Conservation (phyloP, 35 echinoderm and acorn worm species). For the Ophioderma brevispina region DNA sequence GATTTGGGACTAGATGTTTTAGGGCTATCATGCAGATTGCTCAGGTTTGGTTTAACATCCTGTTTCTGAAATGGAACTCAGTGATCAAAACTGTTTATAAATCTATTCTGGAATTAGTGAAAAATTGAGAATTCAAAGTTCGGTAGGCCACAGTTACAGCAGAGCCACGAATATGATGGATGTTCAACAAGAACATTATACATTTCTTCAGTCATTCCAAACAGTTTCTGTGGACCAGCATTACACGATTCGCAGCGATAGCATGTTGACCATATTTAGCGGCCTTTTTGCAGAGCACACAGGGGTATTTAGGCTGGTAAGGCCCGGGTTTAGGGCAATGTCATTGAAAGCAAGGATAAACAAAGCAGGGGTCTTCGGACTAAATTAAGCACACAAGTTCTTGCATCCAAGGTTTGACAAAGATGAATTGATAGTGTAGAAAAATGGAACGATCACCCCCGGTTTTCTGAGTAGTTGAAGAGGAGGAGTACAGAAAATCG, state of each 20-base stretch:
- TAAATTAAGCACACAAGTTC: background rate
- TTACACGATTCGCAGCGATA: constrained; percentile 28
- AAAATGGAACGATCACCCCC: constrained; percentile 54
- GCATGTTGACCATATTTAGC: constrained; percentile 50
- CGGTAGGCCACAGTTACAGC: constrained; percentile 41
- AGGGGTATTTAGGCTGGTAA: constrained; percentile 26
- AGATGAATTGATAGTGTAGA: background rate
- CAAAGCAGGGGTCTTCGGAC: constrained; percentile 7
- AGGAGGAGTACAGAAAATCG: background rate
- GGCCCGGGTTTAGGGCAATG: constrained; percentile 39
- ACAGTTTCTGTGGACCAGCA: constrained; percentile 23
- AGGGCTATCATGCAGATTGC: background rate
- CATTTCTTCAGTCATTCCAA: constrained; percentile 19
- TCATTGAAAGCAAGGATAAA: constrained; percentile 33
- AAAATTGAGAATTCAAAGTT: constrained; percentile 52
- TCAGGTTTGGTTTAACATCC: background rate
- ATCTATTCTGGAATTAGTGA: background rate
- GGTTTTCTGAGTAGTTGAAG: background rate
- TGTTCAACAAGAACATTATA: constrained; percentile 27
- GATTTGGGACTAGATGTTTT: background rate
- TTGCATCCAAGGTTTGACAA: background rate
- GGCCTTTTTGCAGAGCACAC: constrained; percentile 38
- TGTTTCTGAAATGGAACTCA: background rate
- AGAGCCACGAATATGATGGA: constrained; percentile 33
- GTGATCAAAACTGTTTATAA: constrained; percentile 25